A percentile compares a stretch with the other conserved stretches of the same genome.
Evolutionary conservation across 2,888 invertebrate genomes (phyloP).

Genomic region (Harpagoxenus sublaevis): DNA sequence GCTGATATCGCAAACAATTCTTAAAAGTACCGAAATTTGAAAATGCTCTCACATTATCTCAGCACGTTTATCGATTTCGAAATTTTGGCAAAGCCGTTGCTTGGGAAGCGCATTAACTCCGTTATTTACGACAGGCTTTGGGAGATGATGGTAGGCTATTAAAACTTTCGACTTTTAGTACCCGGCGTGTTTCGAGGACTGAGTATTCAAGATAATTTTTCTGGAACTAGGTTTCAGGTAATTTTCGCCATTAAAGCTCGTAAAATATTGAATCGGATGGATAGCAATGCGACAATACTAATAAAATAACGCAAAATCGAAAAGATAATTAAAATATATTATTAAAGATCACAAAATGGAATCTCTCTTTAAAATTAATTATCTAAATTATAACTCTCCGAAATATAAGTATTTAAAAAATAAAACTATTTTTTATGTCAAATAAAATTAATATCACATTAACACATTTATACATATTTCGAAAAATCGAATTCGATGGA

Average conservation of each 20-base stretch:
- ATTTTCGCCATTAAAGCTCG: constrained; percentile 3
- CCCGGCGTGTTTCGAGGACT: constrained; percentile 21
- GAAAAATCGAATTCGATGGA: constrained; percentile 3
- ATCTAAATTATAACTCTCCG: background rate
- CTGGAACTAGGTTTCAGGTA: background rate
- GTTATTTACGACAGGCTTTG: constrained; percentile 38
- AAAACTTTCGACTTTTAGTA: constrained; percentile 43
- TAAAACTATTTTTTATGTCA: background rate
- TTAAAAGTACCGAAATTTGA: constrained; percentile 2
- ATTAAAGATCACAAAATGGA: background rate
- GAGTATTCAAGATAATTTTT: constrained; percentile 44
- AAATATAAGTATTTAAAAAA: background rate
- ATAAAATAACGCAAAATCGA: background rate
- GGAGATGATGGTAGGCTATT: constrained; percentile 43
- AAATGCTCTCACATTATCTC: constrained; percentile 21
- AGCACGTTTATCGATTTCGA: constrained; percentile 17
- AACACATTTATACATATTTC: constrained; percentile 7
- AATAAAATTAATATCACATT: background rate
- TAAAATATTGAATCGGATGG: constrained; percentile 20
- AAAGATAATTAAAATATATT: background rate
- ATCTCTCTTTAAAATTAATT: background rate
- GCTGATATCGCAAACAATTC: background rate
- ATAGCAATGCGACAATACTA: background rate
- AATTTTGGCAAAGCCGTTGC: constrained; percentile 38
- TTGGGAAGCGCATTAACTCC: constrained; percentile 39